Percentiles rank a stretch among this genome's conserved stretches.
Evolutionary conservation across 1,140 invertebrate genomes (phyloP).

Genomic region (Lysiphlebus fabarum): DNA sequence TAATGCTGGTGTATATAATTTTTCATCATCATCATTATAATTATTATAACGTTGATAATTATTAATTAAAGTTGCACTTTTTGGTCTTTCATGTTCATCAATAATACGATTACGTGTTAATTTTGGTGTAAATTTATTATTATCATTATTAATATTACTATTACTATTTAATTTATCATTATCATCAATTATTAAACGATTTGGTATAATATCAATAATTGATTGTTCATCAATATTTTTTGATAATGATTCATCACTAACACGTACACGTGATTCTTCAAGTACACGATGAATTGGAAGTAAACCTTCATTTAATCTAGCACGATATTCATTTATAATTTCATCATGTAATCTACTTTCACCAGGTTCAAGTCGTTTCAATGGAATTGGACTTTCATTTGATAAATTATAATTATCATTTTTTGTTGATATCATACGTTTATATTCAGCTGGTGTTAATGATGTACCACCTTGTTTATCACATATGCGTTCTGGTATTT

Average conservation of each 20-base stretch:
- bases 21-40: constrained; percentile 8
- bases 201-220: constrained; percentile 35
- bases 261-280: constrained; percentile 44
- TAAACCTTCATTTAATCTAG: constrained; percentile 42
- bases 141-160: too few relatives aligned
- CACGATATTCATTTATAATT: constrained; percentile 44
- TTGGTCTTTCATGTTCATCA: constrained; percentile 26
- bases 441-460: constrained; percentile 42
- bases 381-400: constrained; percentile 21
- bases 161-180: constrained; percentile 1
- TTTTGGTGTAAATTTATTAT: constrained; percentile 29
- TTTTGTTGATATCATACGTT: constrained; percentile 26
- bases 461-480: constrained; percentile 35
- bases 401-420: constrained; percentile 21
- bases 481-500: constrained; percentile 20
- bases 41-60: neutral
- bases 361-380: constrained; percentile 26
- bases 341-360: constrained; percentile 39
- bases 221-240: constrained; percentile 32
- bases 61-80: constrained; percentile 15
- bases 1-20: constrained; percentile 16
- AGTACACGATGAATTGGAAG: constrained; percentile 48
- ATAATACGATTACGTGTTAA: constrained; percentile 27
- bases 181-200: constrained; percentile 30
- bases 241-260: constrained; percentile 46